phyloP scores from a whole-genome alignment of 2,113 vertebrate genomes.

The Myotis yumanensis region DNA sequence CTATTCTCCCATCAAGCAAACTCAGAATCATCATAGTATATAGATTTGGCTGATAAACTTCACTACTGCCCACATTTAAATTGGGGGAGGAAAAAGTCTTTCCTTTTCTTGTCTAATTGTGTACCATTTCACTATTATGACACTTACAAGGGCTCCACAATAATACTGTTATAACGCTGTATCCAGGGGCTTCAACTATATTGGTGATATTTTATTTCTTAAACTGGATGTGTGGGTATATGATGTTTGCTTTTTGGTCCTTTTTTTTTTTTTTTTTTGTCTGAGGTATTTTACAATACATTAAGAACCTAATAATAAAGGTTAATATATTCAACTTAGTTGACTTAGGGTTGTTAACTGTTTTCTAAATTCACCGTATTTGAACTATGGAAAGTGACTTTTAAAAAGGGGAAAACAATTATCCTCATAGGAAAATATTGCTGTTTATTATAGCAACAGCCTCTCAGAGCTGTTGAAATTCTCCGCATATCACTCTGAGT shows the following conservation, averaged over 20 bases:
- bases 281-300: neutral
- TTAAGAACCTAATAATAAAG: neutral
- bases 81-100: neutral
- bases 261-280: neutral
- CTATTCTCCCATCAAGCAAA: neutral
- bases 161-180: neutral
- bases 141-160: neutral
- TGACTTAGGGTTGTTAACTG: neutral
- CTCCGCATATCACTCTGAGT: neutral
- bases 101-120: neutral
- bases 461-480: constrained; percentile 31
- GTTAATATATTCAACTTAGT: neutral
- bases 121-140: neutral
- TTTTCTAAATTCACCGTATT: neutral
- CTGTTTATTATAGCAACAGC: neutral
- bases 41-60: neutral
- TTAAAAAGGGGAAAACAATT: neutral
- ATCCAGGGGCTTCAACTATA: neutral
- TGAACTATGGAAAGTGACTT: neutral
- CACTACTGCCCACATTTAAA: neutral
- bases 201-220: neutral
- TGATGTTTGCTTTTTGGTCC: neutral
- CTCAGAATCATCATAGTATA: neutral
- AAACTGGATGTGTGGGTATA: neutral
- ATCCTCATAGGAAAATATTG: neutral